Base-by-base conservation (phyloP, 2,888 invertebrate species). In the Sacculina carcini region DNA sequence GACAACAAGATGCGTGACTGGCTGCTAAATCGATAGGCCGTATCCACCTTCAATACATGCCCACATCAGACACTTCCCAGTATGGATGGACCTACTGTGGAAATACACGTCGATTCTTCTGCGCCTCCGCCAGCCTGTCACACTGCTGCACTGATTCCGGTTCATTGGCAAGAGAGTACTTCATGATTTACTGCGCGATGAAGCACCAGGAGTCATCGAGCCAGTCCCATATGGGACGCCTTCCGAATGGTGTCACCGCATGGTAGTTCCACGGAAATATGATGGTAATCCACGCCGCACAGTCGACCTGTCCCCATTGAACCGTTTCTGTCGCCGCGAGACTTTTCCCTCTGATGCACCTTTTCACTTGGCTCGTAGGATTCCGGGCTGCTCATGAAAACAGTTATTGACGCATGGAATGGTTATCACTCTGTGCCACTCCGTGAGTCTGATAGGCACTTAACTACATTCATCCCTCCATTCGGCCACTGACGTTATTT, bases 261-360 rank as follows among this genome's bases (percentile, higher is more conserved):
- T 40, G 21, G n/a, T 40, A 16, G 19, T 40, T 16, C 16, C n/a
- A n/a, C 40, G 19, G 7, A n/a, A 7, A 23, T 40, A 16, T 19
- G 7, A 40, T 40, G 40, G 40, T 40, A 40, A 16, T 19, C n/a
- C n/a, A 19, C 21, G 40, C 21, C n/a, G n/a, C 19, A 40, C 40
- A n/a, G 40, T 40, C 21, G 40, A 40, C 21, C 40, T 40, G 9
- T 23, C 16, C 19, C 40, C 40, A 40, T 23, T 40, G n/a, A 40
- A 40, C 21, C 40, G n/a, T 23, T 23, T 19, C 40, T 19, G 40
- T 40, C 7, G 16, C 16, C 40, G n/a, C 19, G 48, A 48, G 34
- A 48, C 48, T n/a, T 24, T 36, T 34, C 48, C 32, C 48, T 36
- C 48, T 31, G 21, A 36, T 23, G 36, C 49, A 49, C 34, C 49